These are phyloP conservation scores for Piliocolobus tephrosceles DNA, from an alignment of 2,113 vertebrate species.

Conservation along the genomic window DNA sequence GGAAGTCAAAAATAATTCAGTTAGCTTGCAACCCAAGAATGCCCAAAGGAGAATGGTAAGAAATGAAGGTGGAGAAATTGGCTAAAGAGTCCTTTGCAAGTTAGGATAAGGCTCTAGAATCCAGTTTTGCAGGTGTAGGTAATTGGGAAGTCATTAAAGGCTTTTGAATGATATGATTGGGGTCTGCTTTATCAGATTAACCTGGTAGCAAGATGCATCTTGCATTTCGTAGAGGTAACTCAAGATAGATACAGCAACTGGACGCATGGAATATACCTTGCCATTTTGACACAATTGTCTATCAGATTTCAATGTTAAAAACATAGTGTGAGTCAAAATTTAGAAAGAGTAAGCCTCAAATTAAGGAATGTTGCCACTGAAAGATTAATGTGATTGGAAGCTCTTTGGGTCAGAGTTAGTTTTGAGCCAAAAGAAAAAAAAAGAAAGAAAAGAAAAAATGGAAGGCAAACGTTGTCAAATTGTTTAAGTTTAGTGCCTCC, in stretches of 20 bases:
- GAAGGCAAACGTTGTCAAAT: neutral
- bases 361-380: neutral
- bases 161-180: neutral
- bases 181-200: neutral
- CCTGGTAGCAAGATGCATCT: neutral
- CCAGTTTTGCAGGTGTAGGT: neutral
- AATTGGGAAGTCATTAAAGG: neutral
- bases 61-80: neutral
- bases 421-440: neutral
- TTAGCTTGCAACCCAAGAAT: neutral
- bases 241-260: neutral
- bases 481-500: neutral
- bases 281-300: neutral
- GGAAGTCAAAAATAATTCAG: neutral
- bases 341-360: neutral
- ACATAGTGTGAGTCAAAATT: neutral
- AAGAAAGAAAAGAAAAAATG: neutral
- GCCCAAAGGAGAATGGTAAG: neutral
- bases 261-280: neutral
- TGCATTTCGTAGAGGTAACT: neutral
- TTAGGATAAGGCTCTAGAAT: neutral
- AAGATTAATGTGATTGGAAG: neutral
- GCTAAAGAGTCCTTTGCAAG: neutral
- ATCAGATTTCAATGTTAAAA: constrained; percentile 32
- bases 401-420: neutral